These are phyloP conservation scores for Ichneumoninae sp. DNA, from an alignment of 2,888 invertebrate species.

Conservation along the genomic window DNA sequence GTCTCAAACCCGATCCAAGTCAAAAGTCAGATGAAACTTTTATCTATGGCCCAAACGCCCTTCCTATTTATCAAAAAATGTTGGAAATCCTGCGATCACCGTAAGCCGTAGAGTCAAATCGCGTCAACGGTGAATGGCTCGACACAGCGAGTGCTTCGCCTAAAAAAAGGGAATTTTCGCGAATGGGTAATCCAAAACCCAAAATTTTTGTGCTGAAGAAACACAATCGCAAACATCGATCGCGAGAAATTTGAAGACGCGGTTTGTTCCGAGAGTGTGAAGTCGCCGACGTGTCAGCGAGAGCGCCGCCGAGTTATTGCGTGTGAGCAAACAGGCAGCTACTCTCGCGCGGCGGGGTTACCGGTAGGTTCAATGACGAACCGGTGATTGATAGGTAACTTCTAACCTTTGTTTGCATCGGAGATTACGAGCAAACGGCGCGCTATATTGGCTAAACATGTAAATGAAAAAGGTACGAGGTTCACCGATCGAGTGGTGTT, in stretches of 20 bases:
- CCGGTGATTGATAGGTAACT: constrained; percentile 81
- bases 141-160: no score
- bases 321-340: constrained; percentile 19
- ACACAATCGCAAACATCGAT: constrained; percentile 36
- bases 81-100: no score
- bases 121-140: no score
- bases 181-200: neutral
- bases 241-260: neutral
- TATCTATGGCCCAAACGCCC: no score
- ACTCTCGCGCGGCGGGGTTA: constrained; percentile 58
- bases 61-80: no score
- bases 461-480: constrained; percentile 72
- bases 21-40: no score
- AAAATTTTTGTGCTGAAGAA: constrained; percentile 8
- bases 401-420: constrained; percentile 81
- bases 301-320: constrained; percentile 4
- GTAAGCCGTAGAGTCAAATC: no score
- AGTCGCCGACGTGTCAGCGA: neutral
- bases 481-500: constrained; percentile 33
- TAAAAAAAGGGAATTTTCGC: neutral
- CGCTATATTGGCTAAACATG: constrained; percentile 75
- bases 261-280: neutral
- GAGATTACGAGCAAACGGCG: constrained; percentile 73
- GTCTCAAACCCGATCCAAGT: no score
- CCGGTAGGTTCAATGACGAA: constrained; percentile 80